Base-by-base conservation (phyloP, 2,888 invertebrate species). In the Drosophila picticornis region DNA sequence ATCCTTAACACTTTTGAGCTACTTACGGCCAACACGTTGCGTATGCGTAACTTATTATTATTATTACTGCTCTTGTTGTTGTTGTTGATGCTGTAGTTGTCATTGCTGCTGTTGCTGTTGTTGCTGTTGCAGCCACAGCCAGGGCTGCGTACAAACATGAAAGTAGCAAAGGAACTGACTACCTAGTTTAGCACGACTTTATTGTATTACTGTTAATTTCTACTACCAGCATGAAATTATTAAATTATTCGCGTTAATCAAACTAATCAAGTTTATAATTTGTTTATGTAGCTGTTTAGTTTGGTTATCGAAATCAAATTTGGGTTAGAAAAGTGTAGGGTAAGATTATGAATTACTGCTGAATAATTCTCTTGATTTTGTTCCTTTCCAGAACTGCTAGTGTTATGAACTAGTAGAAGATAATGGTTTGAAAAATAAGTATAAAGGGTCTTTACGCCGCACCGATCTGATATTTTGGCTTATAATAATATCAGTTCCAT, bases 1-100 rank as follows among this genome's bases (percentile, higher is more conserved):
- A 90, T 91, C 88, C 91, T 90, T 90, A 91, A 90, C 91, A 91
- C 90, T 91, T 89, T 87, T 91, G 91, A 91, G 90, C 91, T 85
- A 90, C 90, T 88, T 90, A 88, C 76, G 84, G 68, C 77, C 90
- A 91, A 86, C 90, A 91, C 89, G 81, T 83, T 79, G 84, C 81
- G 77, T 83, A 78, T 84, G 75, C 80, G 83, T 82, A 86, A 88
- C 82, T 90, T 90, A 84, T 90, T 86, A 78, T 83, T 74, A 72
- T 74, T 73, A 50, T 87, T 64, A 65, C 51, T 71, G 48, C 34
- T 70, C 22, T 22, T 22, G 22, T 6, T n/a, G 59, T 2, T 67
- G 36, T 80, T 90, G 80, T 77, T 72, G 70, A 64, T 72, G 51
- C 83, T 59, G 64, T 53, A 58, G n/a, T 63, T 69, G 52, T 40